phyloP scores from a whole-genome alignment of 2,888 invertebrate genomes.

The Eurytoma adleriae region DNA sequence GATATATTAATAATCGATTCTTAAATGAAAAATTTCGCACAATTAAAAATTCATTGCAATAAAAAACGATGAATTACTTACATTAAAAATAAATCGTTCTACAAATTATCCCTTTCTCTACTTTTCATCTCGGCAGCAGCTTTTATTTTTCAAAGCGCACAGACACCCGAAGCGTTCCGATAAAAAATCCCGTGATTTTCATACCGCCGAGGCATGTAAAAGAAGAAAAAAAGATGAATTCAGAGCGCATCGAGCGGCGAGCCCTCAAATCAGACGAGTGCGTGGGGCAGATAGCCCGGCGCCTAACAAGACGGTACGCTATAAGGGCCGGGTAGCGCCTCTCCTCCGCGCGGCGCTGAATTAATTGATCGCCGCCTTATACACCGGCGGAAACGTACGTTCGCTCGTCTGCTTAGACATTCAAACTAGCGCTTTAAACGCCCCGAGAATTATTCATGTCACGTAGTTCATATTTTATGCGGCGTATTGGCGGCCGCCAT shows the following conservation, averaged over 20 bases:
- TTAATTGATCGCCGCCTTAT: conserved; percentile 49
- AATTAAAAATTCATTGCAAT: background rate
- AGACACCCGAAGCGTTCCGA: too few relatives aligned
- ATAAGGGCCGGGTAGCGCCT: background rate
- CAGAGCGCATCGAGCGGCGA: background rate
- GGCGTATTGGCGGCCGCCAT: conserved; percentile 62
- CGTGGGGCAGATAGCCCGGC: background rate
- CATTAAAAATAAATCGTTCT: too few relatives aligned
- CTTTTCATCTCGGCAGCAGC: too few relatives aligned
- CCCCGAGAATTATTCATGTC: conserved; percentile 71
- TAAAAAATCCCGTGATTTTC: too few relatives aligned
- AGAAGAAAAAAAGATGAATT: background rate
- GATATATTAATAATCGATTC: too few relatives aligned
- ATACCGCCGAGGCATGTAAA: too few relatives aligned
- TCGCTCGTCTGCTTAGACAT: conserved; percentile 62
- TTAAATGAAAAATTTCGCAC: too few relatives aligned
- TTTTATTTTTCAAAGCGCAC: too few relatives aligned
- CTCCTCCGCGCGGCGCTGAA: conserved; percentile 10
- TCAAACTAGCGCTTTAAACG: conserved; percentile 61
- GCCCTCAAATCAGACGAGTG: background rate
- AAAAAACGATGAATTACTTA: background rate
- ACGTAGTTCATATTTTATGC: conserved; percentile 71
- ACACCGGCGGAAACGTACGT: conserved; percentile 49
- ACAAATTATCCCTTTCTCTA: too few relatives aligned
- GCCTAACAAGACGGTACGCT: background rate